A percentile compares a stretch with the other conserved stretches of the same genome.
These are phyloP conservation scores for Girardinichthys multiradiatus DNA, from an alignment of 2,113 vertebrate genomes.

Conservation along the genomic window DNA sequence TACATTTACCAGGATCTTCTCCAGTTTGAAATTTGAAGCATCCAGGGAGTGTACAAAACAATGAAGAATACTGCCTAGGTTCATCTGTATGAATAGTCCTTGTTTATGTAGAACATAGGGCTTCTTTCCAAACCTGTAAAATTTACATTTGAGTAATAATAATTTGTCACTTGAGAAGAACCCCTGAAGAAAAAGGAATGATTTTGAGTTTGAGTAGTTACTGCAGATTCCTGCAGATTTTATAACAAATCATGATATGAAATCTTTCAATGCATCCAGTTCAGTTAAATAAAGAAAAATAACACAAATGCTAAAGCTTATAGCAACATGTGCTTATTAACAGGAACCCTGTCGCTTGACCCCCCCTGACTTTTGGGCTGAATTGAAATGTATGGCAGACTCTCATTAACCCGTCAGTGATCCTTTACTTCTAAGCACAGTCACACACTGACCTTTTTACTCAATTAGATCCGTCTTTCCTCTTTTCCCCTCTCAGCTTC, in stretches of 20 bases:
- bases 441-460: constrained; percentile 46
- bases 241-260: too few relatives aligned
- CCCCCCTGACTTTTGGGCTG: constrained; percentile 6
- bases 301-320: too few relatives aligned
- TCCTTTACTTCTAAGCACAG: constrained; percentile 34
- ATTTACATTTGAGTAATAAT: not conserved
- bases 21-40: too few relatives aligned
- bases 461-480: constrained; percentile 22
- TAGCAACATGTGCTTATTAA: not conserved
- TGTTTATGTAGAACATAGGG: not conserved
- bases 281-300: not conserved
- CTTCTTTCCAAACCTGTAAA: not conserved
- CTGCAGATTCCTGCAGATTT: not conserved
- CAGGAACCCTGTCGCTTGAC: not conserved
- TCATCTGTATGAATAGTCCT: not conserved
- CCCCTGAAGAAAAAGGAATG: not conserved
- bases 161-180: not conserved
- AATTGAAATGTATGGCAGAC: constrained; percentile 2
- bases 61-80: not conserved
- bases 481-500: constrained; percentile 14
- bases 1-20: too few relatives aligned
- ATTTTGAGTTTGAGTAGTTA: not conserved
- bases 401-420: constrained; percentile 22
- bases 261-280: not conserved
- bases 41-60: not conserved